These are phyloP conservation scores for Bambusicola thoracicus DNA, from an alignment of 2,113 vertebrate genomes.

Conservation along the genomic window DNA sequence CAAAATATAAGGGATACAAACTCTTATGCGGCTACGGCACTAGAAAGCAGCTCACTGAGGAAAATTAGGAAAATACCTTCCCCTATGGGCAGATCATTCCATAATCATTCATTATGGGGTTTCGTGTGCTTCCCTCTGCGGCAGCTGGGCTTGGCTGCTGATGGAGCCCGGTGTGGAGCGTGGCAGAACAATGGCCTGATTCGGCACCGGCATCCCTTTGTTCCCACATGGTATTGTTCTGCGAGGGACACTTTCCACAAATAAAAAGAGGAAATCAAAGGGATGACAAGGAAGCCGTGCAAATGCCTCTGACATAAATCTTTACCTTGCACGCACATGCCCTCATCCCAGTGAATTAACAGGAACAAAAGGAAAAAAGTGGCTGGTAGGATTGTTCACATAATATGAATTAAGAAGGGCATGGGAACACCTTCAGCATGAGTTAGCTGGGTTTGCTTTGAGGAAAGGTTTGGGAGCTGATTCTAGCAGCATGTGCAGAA, in stretches of 20 bases:
- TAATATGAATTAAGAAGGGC: neutral
- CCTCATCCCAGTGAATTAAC: slow-evolving; percentile 55
- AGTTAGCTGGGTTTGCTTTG: slow-evolving; percentile 17
- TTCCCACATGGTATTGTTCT: neutral
- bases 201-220: neutral
- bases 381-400: slow-evolving; percentile 19
- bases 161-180: rapidly evolving
- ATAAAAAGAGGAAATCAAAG: neutral
- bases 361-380: slow-evolving; percentile 71
- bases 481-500: neutral
- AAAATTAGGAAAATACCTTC: neutral
- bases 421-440: slow-evolving; percentile 30
- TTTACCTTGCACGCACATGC: neutral
- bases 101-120: neutral
- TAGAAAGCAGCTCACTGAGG: neutral
- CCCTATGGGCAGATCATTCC: neutral
- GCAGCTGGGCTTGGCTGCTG: neutral
- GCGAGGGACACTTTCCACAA: neutral
- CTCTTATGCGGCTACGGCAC: rapidly evolving
- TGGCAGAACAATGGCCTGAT: neutral
- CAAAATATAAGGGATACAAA: neutral
- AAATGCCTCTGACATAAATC: neutral
- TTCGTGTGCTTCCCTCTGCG: neutral
- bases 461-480: neutral
- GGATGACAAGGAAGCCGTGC: neutral